These are phyloP conservation scores for Actinopyga echinites DNA, from an alignment of 53 echinoderm and acorn worm species.

Conservation along the genomic window DNA sequence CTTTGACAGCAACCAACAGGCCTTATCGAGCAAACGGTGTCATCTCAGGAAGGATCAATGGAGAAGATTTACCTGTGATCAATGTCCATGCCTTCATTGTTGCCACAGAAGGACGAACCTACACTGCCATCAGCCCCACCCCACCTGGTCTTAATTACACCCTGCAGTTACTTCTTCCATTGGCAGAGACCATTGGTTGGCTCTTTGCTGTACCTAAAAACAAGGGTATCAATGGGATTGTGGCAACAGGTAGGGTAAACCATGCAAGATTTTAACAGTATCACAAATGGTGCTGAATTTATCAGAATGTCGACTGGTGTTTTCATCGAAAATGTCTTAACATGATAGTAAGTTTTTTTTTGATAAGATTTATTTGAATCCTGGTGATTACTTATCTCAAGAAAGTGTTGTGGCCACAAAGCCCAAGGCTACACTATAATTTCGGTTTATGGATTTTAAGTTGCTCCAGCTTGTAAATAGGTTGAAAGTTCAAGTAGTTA, in stretches of 20 bases:
- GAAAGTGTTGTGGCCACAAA: too few relatives aligned
- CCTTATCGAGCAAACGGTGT: slow-evolving; percentile 14
- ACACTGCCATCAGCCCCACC: slow-evolving; percentile 81
- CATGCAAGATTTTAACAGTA: neutral
- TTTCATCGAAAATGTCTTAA: too few relatives aligned
- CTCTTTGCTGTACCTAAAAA: slow-evolving; percentile 74
- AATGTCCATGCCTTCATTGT: slow-evolving; percentile 77
- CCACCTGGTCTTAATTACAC: slow-evolving; percentile 60
- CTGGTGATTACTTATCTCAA: too few relatives aligned
- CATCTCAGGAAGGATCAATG: slow-evolving; percentile 35
- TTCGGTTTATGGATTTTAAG: too few relatives aligned
- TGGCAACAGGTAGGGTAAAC: slow-evolving; percentile 68
- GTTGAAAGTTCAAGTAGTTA: too few relatives aligned
- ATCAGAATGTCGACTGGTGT: neutral
- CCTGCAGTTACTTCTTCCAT: slow-evolving; percentile 66
- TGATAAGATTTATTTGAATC: too few relatives aligned
- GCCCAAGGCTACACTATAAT: too few relatives aligned
- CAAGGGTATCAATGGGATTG: slow-evolving; percentile 87
- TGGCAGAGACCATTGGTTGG: slow-evolving; percentile 83
- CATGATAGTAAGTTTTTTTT: too few relatives aligned
- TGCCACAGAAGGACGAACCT: slow-evolving; percentile 70
- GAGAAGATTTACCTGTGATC: neutral
- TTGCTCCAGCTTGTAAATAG: too few relatives aligned
- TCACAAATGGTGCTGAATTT: neutral
- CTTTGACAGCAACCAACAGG: neutral